phyloP scores from a whole-genome alignment of 1,140 invertebrate genomes.

The Steinernema feltiae region DNA sequence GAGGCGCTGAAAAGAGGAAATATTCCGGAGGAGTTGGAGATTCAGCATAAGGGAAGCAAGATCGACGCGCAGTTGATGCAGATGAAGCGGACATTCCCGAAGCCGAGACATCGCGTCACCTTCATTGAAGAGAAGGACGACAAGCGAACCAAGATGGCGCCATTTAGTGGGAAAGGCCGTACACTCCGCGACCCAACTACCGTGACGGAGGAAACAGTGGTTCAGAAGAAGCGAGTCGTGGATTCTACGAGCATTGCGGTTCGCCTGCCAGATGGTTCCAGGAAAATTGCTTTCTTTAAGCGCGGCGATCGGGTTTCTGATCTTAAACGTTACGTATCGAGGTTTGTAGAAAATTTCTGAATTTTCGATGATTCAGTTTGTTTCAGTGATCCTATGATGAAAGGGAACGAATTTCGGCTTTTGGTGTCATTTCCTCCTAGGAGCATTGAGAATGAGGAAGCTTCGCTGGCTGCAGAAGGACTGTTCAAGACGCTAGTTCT shows the following conservation, averaged over 20 bases:
- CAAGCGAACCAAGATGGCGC: neutral
- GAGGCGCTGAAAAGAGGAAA: slow-evolving; percentile 54
- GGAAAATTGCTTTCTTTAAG: neutral
- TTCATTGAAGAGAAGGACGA: neutral
- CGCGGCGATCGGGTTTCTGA: neutral
- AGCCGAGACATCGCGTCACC: neutral
- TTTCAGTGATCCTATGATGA: neutral
- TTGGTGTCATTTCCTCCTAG: neutral
- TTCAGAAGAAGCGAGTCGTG: neutral
- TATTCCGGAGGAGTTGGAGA: neutral
- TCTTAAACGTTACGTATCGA: neutral
- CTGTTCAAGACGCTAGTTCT: neutral
- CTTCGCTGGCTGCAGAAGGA: neutral
- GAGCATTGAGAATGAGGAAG: neutral
- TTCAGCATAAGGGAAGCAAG: neutral
- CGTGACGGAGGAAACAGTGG: neutral
- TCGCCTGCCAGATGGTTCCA: neutral
- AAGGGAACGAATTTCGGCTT: neutral
- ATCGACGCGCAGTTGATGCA: neutral
- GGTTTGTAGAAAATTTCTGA: neutral
- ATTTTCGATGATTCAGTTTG: neutral
- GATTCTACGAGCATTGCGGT: neutral
- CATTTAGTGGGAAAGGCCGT: neutral
- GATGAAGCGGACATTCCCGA: neutral
- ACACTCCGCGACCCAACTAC: neutral